Percentiles rank a stretch among this genome's conserved stretches.
phyloP scores from a whole-genome alignment of 2,888 invertebrate species.

The Dendrolimus pini region DNA sequence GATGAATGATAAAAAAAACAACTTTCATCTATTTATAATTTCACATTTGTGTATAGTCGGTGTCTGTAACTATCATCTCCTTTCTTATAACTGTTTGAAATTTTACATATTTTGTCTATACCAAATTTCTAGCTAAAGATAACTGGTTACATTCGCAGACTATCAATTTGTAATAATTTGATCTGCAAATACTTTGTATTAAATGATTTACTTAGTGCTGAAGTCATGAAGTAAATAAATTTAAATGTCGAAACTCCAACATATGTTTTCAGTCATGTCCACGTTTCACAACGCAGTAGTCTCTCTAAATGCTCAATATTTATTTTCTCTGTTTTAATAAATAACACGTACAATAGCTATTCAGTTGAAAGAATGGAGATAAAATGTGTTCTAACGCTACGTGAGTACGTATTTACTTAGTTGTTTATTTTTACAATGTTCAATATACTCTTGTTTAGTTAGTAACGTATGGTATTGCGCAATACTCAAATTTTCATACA shows the following conservation, averaged over 20 bases:
- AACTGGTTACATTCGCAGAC: too few relatives aligned
- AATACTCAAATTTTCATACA: too few relatives aligned
- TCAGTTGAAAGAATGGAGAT: constrained; percentile 15
- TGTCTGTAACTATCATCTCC: too few relatives aligned
- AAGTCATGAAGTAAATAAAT: constrained; percentile 5
- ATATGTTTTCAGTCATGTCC: constrained; percentile 43
- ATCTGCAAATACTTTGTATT: background rate
- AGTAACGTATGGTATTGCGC: too few relatives aligned
- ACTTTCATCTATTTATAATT: too few relatives aligned
- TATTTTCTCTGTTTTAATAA: constrained; percentile 26
- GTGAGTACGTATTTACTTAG: constrained; percentile 27
- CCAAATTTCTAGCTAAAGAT: too few relatives aligned
- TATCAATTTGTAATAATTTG: too few relatives aligned
- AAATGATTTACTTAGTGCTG: background rate
- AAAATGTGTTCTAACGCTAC: constrained; percentile 38
- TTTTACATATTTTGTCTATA: too few relatives aligned
- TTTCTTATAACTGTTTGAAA: too few relatives aligned
- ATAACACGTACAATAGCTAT: constrained; percentile 19
- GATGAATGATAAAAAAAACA: too few relatives aligned
- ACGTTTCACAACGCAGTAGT: constrained; percentile 24
- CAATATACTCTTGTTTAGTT: too few relatives aligned
- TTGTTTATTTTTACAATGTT: background rate
- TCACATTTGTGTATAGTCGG: too few relatives aligned
- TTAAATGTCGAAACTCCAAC: constrained; percentile 24
- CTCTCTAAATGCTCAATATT: constrained; percentile 11